Percentiles rank a stretch among this genome's conserved stretches.
Conservation (phyloP, 2,888 invertebrate species). For the Drosophila lutescens region DNA sequence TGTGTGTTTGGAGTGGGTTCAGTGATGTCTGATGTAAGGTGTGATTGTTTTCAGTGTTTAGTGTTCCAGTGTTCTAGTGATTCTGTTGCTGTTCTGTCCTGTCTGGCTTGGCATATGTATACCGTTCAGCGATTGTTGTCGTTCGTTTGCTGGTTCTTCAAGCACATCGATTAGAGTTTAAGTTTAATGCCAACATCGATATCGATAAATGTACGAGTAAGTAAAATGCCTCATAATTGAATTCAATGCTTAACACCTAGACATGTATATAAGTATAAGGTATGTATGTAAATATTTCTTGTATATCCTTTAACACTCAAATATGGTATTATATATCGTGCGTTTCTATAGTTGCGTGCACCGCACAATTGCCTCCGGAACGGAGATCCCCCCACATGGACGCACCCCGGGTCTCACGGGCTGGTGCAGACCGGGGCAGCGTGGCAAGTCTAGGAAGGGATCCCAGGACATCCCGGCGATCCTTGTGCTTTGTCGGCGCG, state of each 20-base stretch:
- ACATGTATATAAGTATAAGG: conserved; percentile 59
- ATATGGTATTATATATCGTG: conserved; percentile 44
- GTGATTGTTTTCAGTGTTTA: conserved; percentile 1
- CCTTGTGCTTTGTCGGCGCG: conserved; percentile 34
- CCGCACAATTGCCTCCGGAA: background rate
- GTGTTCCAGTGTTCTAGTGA: too few relatives aligned
- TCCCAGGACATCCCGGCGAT: conserved; percentile 16
- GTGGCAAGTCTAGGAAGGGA: conserved; percentile 32
- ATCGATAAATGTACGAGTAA: conserved; percentile 54
- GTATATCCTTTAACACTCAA: conserved; percentile 53
- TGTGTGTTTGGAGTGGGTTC: background rate
- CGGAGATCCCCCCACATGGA: conserved; percentile 19
- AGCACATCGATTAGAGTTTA: conserved; percentile 61
- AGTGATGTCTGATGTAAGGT: conserved; percentile 3
- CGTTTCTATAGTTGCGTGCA: conserved; percentile 28
- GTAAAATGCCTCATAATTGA: conserved; percentile 70
- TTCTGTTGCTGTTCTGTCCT: conserved; percentile 20
- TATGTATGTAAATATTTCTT: conserved; percentile 42
- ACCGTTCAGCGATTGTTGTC: conserved; percentile 59
- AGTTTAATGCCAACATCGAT: conserved; percentile 59
- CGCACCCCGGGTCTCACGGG: conserved; percentile 68
- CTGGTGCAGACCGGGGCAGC: conserved; percentile 66
- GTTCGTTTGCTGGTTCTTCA: conserved; percentile 53
- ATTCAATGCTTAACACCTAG: conserved; percentile 71
- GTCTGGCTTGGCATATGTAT: conserved; percentile 68